phyloP scores from a whole-genome alignment of 2,113 vertebrate genomes.

The Nannospalax galili region DNA sequence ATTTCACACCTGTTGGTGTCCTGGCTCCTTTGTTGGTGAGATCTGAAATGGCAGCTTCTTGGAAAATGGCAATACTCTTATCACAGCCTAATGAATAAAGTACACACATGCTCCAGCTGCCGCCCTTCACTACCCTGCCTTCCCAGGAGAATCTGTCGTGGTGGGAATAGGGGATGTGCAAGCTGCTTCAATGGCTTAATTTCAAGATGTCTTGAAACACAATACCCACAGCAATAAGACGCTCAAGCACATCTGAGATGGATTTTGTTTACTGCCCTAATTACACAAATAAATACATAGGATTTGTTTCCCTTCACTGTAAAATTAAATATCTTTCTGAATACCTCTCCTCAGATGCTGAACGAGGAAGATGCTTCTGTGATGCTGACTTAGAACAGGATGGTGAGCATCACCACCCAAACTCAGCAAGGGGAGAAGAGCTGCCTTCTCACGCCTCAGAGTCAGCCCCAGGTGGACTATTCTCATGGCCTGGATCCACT shows the following conservation, averaged over 20 bases:
- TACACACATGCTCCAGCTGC: not conserved
- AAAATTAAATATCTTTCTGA: constrained; percentile 61
- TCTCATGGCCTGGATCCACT: not conserved
- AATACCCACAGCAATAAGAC: constrained; percentile 17
- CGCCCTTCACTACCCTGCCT: not conserved
- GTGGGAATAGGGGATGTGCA: not conserved
- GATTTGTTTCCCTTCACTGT: constrained; percentile 22
- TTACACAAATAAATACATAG: constrained; percentile 63
- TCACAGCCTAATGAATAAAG: constrained; percentile 43
- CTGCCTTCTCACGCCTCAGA: not conserved
- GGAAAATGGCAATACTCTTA: constrained; percentile 64
- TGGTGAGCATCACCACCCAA: not conserved
- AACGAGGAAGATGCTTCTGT: not conserved
- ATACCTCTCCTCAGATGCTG: not conserved
- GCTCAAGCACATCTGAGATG: constrained; percentile 10
- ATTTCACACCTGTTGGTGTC: constrained; percentile 76
- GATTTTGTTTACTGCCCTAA: constrained; percentile 45
- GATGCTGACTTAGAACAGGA: too few species aligned
- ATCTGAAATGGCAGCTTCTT: constrained; percentile 61
- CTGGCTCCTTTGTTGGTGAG: constrained; percentile 50
- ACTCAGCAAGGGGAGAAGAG: not conserved
- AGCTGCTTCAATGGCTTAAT: not conserved
- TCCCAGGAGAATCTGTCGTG: not conserved
- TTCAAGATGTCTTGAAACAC: constrained; percentile 49
- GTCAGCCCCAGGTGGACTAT: not conserved